Evolutionary conservation across 2,888 invertebrate genomes (phyloP).

Genomic region (Orthonevra nobilis): DNA sequence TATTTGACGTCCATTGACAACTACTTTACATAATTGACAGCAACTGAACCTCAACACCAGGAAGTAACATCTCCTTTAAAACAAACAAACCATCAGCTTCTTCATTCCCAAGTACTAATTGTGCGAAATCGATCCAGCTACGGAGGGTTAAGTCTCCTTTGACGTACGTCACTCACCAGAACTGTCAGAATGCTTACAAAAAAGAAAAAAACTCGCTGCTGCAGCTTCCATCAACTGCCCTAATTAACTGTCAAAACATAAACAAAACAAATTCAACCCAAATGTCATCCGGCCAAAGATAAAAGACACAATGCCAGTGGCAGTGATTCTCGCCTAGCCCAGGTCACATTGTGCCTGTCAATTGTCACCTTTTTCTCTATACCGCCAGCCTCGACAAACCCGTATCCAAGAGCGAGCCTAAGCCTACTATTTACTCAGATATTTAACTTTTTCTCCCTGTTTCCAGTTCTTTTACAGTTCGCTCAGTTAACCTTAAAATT

Average conservation of each 20-base stretch:
- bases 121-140: constrained; percentile 27
- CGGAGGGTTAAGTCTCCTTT: not conserved
- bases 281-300: constrained; percentile 48
- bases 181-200: constrained; percentile 34
- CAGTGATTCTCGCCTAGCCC: constrained; percentile 1
- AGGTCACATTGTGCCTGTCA: not conserved
- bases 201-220: not conserved
- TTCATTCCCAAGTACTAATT: constrained; percentile 21
- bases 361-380: not conserved
- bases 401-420: not conserved
- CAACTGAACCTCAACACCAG: not conserved
- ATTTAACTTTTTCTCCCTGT: constrained; percentile 4
- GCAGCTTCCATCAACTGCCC: constrained; percentile 52
- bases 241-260: constrained; percentile 60
- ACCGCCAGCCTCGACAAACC: not conserved
- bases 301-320: no score
- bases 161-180: constrained; percentile 14
- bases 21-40: no score
- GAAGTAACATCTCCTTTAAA: constrained; percentile 18
- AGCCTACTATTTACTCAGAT: constrained; percentile 38
- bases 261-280: constrained; percentile 31
- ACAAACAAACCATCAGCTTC: constrained; percentile 19
- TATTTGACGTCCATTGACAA: no score
- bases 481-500: constrained; percentile 66
- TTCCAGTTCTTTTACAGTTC: constrained; percentile 47